phyloP scores from a whole-genome alignment of 2,888 invertebrate species.

The Drosophila stalkeri region DNA sequence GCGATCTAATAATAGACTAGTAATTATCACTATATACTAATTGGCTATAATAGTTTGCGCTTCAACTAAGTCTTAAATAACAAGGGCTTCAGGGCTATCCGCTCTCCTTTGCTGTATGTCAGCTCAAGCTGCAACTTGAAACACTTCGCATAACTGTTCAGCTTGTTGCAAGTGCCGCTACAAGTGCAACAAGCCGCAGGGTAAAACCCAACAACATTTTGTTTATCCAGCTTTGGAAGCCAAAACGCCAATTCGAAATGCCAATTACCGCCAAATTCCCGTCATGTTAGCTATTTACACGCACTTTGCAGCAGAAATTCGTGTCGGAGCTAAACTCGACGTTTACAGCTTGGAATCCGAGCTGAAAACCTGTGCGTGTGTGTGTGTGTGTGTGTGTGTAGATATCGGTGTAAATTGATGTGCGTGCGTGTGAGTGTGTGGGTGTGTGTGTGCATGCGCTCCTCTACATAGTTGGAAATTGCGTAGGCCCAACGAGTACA shows the following conservation, averaged over 20 bases:
- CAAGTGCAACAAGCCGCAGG: slow-evolving; percentile 10
- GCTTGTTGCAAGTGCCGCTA: background rate
- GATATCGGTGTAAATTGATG: background rate
- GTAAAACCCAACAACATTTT: slow-evolving; percentile 6
- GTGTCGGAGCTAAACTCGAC: slow-evolving; percentile 5
- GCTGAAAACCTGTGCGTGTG: slow-evolving; percentile 2
- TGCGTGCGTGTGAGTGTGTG: background rate
- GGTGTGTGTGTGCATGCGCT: background rate
- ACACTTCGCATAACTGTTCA: background rate
- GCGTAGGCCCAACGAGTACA: slow-evolving; percentile 43
- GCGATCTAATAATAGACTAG: background rate
- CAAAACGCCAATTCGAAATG: slow-evolving; percentile 31
- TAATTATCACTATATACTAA: background rate
- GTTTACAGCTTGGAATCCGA: slow-evolving; percentile 8
- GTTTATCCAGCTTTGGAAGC: slow-evolving; percentile 30
- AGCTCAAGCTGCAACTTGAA: background rate
- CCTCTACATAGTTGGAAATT: slow-evolving; percentile 40
- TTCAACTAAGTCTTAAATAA: background rate
- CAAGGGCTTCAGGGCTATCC: too few relatives aligned
- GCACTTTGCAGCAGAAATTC: slow-evolving; percentile 14
- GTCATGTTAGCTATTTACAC: slow-evolving; percentile 61
- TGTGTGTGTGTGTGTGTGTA: background rate
- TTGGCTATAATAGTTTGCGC: background rate
- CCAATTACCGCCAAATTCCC: slow-evolving; percentile 73
- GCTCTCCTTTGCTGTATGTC: too few relatives aligned